These are phyloP conservation scores for Isurus oxyrinchus DNA, from an alignment of 2,113 vertebrate species.

Conservation along the genomic window DNA sequence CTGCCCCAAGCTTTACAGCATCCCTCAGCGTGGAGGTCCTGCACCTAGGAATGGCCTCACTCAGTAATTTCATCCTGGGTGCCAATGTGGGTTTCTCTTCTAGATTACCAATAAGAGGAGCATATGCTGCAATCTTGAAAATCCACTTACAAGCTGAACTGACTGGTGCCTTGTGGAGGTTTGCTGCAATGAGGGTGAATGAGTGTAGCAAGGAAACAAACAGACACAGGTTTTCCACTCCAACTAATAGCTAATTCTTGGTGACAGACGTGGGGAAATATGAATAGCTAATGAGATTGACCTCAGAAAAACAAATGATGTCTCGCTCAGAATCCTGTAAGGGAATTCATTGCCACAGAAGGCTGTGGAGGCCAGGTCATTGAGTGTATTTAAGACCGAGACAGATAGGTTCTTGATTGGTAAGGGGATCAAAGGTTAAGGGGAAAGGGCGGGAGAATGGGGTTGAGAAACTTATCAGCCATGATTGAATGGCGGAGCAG, in stretches of 20 bases:
- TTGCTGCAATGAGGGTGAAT: not conserved
- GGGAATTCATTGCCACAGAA: no score
- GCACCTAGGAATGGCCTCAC: no score
- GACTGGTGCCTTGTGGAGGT: not conserved
- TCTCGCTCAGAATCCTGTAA: not conserved
- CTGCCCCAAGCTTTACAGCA: no score
- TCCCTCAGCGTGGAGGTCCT: no score
- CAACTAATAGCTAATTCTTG: not conserved
- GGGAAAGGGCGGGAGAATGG: no score
- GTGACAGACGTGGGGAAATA: not conserved
- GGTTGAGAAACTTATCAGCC: no score
- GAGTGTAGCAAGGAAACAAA: not conserved
- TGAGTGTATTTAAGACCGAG: no score
- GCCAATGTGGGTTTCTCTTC: not conserved
- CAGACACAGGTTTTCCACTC: not conserved
- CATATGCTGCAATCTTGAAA: not conserved
- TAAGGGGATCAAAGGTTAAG: no score
- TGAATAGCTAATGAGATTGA: not conserved
- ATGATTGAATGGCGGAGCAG: no score
- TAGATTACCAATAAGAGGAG: not conserved
- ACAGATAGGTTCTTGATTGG: no score
- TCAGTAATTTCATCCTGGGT: not conserved
- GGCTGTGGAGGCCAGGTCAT: no score
- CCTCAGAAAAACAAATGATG: not conserved
- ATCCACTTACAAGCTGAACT: not conserved